phyloP scores from a whole-genome alignment of 2,113 vertebrate genomes.

The Dasypus novemcinctus region DNA sequence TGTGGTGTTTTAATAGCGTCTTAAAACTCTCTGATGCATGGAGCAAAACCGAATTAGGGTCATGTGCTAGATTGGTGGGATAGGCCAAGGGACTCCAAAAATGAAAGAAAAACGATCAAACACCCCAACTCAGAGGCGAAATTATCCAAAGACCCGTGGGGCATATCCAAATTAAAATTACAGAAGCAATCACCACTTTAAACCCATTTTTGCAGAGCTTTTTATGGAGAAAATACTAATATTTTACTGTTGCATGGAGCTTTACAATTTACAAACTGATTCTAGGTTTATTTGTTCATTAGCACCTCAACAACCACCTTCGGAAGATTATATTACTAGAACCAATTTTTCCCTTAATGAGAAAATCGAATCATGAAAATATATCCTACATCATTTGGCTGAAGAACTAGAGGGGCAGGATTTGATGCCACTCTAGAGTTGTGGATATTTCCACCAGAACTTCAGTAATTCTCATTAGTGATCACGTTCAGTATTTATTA shows the following conservation, averaged over 20 bases:
- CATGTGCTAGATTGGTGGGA: slow-evolving; percentile 70
- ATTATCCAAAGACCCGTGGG: not conserved
- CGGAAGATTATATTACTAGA: not conserved
- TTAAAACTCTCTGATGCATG: slow-evolving; percentile 78
- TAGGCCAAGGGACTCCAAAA: slow-evolving; percentile 58
- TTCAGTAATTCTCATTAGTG: not conserved
- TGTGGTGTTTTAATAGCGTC: slow-evolving; percentile 80
- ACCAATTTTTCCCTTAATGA: not conserved
- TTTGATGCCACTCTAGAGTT: not conserved
- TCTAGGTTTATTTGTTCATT: not conserved
- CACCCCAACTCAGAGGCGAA: not conserved
- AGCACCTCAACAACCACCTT: not conserved
- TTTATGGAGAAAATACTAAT: not conserved
- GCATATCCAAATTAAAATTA: not conserved
- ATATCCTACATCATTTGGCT: not conserved
- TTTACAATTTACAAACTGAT: not conserved
- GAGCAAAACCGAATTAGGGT: slow-evolving; percentile 71
- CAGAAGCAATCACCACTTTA: not conserved
- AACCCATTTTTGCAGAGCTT: slow-evolving; percentile 24
- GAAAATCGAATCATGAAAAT: not conserved
- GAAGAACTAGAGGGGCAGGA: not conserved
- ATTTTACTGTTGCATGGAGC: not conserved
- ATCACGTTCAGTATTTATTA: slow-evolving; percentile 4
- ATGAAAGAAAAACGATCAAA: slow-evolving; percentile 57
- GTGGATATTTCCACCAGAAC: not conserved